Evolutionary conservation across 2,113 vertebrate species (phyloP).

Genomic region (Plecturocebus donacophilus): DNA sequence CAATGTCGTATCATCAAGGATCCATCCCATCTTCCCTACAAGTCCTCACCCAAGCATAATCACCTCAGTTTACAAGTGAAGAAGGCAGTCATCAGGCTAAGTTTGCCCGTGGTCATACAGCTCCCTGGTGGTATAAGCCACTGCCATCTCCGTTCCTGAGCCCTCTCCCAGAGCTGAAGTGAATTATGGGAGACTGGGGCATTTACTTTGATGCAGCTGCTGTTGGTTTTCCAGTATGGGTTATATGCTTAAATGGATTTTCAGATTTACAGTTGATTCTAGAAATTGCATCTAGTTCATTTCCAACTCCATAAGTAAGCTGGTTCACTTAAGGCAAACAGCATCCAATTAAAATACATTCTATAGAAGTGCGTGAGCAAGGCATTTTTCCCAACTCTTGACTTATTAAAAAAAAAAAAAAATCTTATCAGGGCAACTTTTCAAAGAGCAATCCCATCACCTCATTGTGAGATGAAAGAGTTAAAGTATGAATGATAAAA

Average conservation of each 20-base stretch:
- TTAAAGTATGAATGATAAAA: not conserved
- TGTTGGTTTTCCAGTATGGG: slow-evolving; percentile 39
- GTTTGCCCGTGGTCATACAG: not conserved
- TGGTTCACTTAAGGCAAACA: slow-evolving; percentile 62
- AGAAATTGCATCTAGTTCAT: slow-evolving; percentile 69
- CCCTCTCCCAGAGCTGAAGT: not conserved
- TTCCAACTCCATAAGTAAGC: slow-evolving; percentile 61
- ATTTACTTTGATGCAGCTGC: not conserved
- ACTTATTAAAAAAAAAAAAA: slow-evolving; percentile 2
- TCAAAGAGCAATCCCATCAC: slow-evolving; percentile 23
- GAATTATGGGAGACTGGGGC: not conserved
- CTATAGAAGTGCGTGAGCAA: slow-evolving; percentile 45
- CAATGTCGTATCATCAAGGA: not conserved
- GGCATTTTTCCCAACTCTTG: slow-evolving; percentile 40
- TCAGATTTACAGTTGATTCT: slow-evolving; percentile 64
- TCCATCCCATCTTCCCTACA: not conserved
- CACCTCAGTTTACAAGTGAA: not conserved
- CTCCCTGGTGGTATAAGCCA: not conserved
- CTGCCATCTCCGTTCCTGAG: not conserved
- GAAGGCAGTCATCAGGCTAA: not conserved
- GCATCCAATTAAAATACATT: slow-evolving; percentile 64
- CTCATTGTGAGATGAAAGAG: not conserved
- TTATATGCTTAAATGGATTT: slow-evolving; percentile 49
- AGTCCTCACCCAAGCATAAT: not conserved
- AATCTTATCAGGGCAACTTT: not conserved